phyloP scores from a whole-genome alignment of 2,113 vertebrate genomes.

The Lota lota region DNA sequence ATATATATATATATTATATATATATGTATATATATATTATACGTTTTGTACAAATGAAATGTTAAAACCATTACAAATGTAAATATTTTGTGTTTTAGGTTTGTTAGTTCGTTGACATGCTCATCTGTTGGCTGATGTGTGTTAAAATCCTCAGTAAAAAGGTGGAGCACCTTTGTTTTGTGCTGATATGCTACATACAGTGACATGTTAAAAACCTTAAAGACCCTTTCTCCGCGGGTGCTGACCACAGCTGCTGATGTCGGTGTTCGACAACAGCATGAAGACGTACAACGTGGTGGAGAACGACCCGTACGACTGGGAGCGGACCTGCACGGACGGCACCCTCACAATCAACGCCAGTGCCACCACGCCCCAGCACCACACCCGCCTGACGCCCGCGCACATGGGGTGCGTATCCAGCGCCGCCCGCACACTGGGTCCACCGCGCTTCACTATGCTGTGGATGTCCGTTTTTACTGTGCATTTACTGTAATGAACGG shows the following conservation, averaged over 20 bases:
- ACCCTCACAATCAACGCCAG: slow-evolving; percentile 83
- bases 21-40: neutral
- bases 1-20: neutral
- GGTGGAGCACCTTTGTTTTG: too few relatives aligned
- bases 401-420: slow-evolving; percentile 84
- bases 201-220: too few relatives aligned
- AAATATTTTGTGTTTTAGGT: too few relatives aligned
- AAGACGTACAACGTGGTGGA: slow-evolving; percentile 91
- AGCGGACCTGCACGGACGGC: slow-evolving; percentile 86
- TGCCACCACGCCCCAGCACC: slow-evolving; percentile 89
- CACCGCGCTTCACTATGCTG: neutral
- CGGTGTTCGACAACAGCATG: slow-evolving; percentile 96
- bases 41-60: too few relatives aligned
- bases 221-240: neutral
- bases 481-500: too few relatives aligned
- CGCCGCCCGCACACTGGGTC: too few relatives aligned
- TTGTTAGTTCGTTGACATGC: too few relatives aligned
- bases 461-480: too few relatives aligned
- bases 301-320: slow-evolving; percentile 97
- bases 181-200: too few relatives aligned
- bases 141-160: too few relatives aligned
- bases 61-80: too few relatives aligned
- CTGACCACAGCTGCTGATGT: slow-evolving; percentile 86
- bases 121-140: too few relatives aligned
- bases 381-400: slow-evolving; percentile 92